Percentiles rank a stretch among this genome's conserved stretches.
phyloP scores from a whole-genome alignment of 2,797 vertebrate genomes.

The Brachyrhaphis roseni region DNA sequence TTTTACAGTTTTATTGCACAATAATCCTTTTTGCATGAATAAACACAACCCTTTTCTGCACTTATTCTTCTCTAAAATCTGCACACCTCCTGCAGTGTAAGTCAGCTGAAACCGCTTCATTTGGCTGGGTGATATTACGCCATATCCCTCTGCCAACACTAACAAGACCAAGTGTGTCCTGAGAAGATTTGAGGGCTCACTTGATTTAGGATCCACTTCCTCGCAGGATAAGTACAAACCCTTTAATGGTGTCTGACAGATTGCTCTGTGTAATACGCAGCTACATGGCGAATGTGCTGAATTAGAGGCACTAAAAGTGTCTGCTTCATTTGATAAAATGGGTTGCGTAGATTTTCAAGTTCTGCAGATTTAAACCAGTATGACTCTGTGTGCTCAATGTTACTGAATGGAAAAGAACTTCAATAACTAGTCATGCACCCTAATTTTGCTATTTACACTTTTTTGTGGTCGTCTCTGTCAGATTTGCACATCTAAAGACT shows the following conservation, averaged over 20 bases:
- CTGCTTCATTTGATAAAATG: constrained; percentile 48
- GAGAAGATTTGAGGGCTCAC: constrained; percentile 62
- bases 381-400: constrained; percentile 19
- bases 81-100: constrained; percentile 56
- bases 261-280: constrained; percentile 47
- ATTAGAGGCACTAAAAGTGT: constrained; percentile 44
- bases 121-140: constrained; percentile 70
- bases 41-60: constrained; percentile 38
- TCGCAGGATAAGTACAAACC: constrained; percentile 50
- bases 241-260: constrained; percentile 63
- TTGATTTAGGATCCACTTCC: constrained; percentile 60
- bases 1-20: constrained; percentile 65
- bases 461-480: not conserved
- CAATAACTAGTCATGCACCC: not conserved
- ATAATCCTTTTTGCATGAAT: constrained; percentile 46
- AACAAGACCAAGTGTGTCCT: constrained; percentile 73
- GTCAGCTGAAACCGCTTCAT: constrained; percentile 54
- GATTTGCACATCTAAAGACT: not conserved
- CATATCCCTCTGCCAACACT: constrained; percentile 55
- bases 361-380: constrained; percentile 32
- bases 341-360: constrained; percentile 37
- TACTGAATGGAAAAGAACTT: not conserved
- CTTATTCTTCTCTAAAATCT: constrained; percentile 49
- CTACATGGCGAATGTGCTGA: constrained; percentile 35
- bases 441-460: not conserved